Evolutionary conservation across 2,888 invertebrate species (phyloP), one percentile per base, ranked within the genome.

Genomic region (Ochropleura plecta): DNA sequence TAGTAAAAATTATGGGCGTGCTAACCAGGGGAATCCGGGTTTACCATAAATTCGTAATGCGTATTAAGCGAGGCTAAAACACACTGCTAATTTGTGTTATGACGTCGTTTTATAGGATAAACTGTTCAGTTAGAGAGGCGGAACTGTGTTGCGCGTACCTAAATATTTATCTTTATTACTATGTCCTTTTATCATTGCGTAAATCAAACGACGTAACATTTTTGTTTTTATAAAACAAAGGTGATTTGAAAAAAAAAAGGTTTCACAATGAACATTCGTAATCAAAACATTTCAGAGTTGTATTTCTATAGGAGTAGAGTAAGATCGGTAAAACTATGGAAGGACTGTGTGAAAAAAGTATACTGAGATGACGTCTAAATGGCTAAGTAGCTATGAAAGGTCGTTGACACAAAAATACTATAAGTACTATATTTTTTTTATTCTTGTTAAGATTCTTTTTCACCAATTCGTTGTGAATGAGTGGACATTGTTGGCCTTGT

Each of bases 1-100:
- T 75, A 65, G 69, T 86, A 85, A 80, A 83, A 82, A 79, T 70
- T 69, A 74, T 73, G 76, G 71, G 73, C 62, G 75, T 55, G 72
- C 70, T 81, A 81, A 80, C 63, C 70, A 70, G 65, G 44, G 63
- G 66, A 80, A 76, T 80, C 73, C 62, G 63, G 64, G 69, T 42
- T 73, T 51, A 68, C 20, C 67, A 75, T 82, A 82, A 78, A 81
- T 82, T 75, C 48, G 57, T 70, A 75, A 68, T 65, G 83, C 48
- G 46, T 70, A 55, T 78, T 49, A 76, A 76, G 49, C 68, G 55
- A 51, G 53, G 44, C 65, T 72, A 57, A 60, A 76, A 76, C 49
- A 71, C 73, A 78, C 69, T 69, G 62, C 70, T 72, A 79, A 81
- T 76, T 79, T 77, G 70, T 76, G 57, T 70, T 76, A 79, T 76